Conservation (phyloP, 2,113 vertebrate species). For the Larimichthys polyactis region DNA sequence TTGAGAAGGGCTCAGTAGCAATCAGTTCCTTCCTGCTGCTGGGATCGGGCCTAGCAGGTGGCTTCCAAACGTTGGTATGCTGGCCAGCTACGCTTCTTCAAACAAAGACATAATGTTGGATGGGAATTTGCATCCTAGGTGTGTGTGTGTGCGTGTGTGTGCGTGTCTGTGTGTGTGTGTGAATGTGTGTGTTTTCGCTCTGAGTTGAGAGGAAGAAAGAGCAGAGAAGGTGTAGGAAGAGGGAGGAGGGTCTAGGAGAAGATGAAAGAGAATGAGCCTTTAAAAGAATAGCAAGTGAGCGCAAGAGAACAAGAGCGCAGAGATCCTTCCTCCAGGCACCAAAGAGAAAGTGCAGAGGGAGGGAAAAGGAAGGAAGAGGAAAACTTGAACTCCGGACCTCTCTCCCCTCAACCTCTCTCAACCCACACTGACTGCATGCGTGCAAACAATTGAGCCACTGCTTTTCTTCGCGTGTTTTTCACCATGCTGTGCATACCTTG, state of each 20-base stretch:
- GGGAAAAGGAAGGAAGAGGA: slow-evolving; percentile 42
- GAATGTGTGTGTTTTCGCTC: background rate
- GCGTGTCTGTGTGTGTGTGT: background rate
- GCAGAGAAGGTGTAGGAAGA: slow-evolving; percentile 30
- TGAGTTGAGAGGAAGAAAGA: slow-evolving; percentile 1
- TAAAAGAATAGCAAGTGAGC: slow-evolving; percentile 43
- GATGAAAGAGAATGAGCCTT: slow-evolving; percentile 54
- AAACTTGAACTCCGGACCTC: slow-evolving; percentile 37
- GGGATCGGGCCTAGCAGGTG: slow-evolving; percentile 34
- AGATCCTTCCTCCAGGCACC: slow-evolving; percentile 61
- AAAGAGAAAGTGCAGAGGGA: slow-evolving; percentile 53
- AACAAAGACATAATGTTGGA: slow-evolving; percentile 58
- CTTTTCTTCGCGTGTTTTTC: background rate
- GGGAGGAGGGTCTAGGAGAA: slow-evolving; percentile 48
- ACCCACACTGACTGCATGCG: slow-evolving; percentile 16
- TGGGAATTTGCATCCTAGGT: slow-evolving; percentile 30
- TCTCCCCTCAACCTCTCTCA: background rate
- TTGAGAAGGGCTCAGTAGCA: background rate
- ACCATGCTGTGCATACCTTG: slow-evolving; percentile 19
- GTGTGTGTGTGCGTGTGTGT: background rate
- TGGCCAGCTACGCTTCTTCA: slow-evolving; percentile 32
- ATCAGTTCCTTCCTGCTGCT: slow-evolving; percentile 29
- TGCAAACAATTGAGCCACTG: slow-evolving; percentile 20
- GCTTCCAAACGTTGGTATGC: slow-evolving; percentile 29
- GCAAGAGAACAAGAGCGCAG: slow-evolving; percentile 39